A percentile compares a stretch with the other conserved stretches of the same genome.
phyloP scores from a whole-genome alignment of 2,888 invertebrate species.

The Cephus rjabovi region DNA sequence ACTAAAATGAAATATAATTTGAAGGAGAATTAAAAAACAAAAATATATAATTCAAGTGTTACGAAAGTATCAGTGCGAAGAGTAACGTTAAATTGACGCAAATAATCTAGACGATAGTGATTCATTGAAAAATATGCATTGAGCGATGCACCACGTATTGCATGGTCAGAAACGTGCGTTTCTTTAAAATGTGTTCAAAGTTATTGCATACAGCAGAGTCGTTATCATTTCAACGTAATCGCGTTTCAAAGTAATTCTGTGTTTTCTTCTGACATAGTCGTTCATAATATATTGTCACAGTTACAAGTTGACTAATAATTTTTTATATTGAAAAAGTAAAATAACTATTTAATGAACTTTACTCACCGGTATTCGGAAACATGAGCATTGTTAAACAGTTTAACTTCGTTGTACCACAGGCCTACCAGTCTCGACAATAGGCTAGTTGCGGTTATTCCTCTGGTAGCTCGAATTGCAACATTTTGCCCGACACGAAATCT shows the following conservation, averaged over 20 bases:
- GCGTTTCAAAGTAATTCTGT: background rate
- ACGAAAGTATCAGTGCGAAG: background rate
- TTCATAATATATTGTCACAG: background rate
- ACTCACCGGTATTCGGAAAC: constrained; percentile 16
- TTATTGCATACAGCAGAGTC: background rate
- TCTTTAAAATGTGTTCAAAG: background rate
- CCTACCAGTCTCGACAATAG: constrained; percentile 30
- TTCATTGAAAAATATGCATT: background rate
- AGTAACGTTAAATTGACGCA: background rate
- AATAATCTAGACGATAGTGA: background rate
- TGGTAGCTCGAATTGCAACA: constrained; percentile 42
- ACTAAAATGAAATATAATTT: background rate
- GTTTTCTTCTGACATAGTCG: background rate
- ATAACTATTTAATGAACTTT: constrained; percentile 21
- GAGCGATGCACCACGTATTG: background rate
- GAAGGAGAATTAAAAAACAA: too few species aligned
- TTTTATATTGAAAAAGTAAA: background rate
- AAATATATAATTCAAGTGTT: background rate
- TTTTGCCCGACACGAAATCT: constrained; percentile 65
- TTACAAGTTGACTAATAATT: background rate
- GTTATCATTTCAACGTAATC: background rate
- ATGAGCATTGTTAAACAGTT: constrained; percentile 36
- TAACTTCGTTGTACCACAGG: constrained; percentile 64
- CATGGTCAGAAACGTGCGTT: background rate
- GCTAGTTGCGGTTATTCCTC: background rate